Conservation (phyloP, 2,113 vertebrate species). For the Climacteris rufus region DNA sequence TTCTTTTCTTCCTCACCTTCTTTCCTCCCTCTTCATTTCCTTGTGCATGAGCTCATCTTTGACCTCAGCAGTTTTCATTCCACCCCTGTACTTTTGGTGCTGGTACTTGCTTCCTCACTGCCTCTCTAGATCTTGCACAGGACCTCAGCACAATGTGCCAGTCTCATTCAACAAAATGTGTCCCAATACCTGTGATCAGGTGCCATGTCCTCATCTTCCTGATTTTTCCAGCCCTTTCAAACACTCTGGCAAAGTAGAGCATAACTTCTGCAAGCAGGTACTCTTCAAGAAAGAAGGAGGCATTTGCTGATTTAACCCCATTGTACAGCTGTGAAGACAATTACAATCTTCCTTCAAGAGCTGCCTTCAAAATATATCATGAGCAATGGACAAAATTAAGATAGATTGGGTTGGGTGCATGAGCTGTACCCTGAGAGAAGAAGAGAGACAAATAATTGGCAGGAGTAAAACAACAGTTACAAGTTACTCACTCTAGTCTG, state of each 20-base stretch:
- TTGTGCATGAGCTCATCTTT: not conserved
- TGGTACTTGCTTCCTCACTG: not conserved
- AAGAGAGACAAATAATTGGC: not conserved
- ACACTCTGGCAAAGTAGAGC: not conserved
- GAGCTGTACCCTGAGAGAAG: not conserved
- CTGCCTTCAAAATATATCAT: not conserved
- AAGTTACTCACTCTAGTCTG: not conserved
- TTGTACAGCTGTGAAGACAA: not conserved
- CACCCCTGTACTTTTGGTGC: not conserved
- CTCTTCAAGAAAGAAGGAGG: not conserved
- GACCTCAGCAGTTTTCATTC: not conserved
- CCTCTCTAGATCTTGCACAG: not conserved
- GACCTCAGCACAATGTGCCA: not conserved
- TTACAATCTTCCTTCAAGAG: not conserved
- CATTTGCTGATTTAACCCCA: not conserved
- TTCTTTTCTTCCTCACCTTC: not conserved
- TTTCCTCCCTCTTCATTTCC: not conserved
- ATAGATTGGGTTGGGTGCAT: not conserved
- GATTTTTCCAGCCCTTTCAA: not conserved
- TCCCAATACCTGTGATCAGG: rapidly evolving
- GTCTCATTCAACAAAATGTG: not conserved
- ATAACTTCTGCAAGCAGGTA: not conserved
- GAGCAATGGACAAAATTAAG: not conserved
- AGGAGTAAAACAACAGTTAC: not conserved
- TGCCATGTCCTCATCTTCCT: not conserved